Evolutionary conservation across 2,113 vertebrate genomes (phyloP).

Genomic region (Spea multiplicata): DNA sequence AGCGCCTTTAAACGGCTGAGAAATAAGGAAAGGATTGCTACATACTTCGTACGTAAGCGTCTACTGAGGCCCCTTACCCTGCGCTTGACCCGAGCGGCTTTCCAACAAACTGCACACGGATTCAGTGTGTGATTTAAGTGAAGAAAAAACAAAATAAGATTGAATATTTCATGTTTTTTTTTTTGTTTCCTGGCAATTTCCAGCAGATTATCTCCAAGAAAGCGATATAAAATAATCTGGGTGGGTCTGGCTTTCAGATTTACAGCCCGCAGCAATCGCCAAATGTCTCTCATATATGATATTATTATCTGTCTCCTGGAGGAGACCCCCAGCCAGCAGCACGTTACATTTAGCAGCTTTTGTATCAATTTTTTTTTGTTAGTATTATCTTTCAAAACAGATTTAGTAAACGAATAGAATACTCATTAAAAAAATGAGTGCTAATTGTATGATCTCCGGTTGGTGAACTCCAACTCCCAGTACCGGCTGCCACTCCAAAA

Average conservation of each 20-base stretch:
- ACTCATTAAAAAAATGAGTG: too few species aligned
- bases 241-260: conserved; percentile 8
- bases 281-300: background rate
- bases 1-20: too few species aligned
- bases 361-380: background rate
- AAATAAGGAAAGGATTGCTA: background rate
- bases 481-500: too few species aligned
- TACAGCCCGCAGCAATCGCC: background rate
- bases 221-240: background rate
- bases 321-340: background rate
- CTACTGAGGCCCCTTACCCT: background rate
- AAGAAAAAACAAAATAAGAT: background rate
- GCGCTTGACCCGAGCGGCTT: background rate
- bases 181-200: conserved; percentile 5
- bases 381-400: too few species aligned
- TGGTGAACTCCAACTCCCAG: too few species aligned
- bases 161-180: background rate
- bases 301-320: conserved; percentile 6
- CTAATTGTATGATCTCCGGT: too few species aligned
- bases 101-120: conserved; percentile 4
- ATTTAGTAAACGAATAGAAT: too few species aligned
- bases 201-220: background rate
- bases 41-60: background rate
- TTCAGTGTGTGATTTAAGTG: background rate
- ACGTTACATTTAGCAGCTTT: background rate